phyloP scores from a whole-genome alignment of 2,797 vertebrate species.

The Momotus momota region DNA sequence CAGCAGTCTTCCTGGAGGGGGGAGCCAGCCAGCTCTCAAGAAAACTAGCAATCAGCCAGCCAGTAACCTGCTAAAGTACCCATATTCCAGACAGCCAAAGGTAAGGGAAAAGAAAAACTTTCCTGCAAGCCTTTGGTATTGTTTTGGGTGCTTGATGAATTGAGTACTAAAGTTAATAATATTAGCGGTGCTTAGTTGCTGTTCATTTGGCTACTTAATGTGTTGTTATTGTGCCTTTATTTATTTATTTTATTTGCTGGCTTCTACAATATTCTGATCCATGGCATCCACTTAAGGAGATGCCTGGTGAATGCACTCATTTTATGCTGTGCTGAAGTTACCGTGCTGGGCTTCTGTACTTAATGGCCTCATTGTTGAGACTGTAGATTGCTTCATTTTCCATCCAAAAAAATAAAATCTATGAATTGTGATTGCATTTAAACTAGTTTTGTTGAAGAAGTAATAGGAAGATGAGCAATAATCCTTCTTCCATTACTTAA shows the following conservation, averaged over 20 bases:
- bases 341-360: constrained; percentile 21
- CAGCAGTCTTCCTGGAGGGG: constrained; percentile 65
- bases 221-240: background rate
- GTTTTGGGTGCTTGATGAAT: constrained; percentile 44
- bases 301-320: background rate
- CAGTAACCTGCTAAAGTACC: constrained; percentile 48
- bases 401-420: background rate
- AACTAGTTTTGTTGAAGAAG: background rate
- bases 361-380: background rate
- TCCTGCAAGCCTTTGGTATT: constrained; percentile 49
- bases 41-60: constrained; percentile 59
- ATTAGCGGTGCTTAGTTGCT: constrained; percentile 2
- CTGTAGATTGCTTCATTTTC: background rate
- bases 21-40: constrained; percentile 48
- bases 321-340: constrained; percentile 16
- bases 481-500: background rate
- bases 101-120: constrained; percentile 46
- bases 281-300: background rate
- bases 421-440: background rate
- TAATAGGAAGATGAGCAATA: background rate
- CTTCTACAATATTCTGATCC: background rate
- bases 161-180: background rate
- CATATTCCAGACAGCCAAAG: constrained; percentile 52
- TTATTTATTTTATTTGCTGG: constrained; percentile 55
- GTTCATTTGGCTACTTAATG: constrained; percentile 34